Percentiles rank a stretch among this genome's conserved stretches.
Conservation (phyloP, 2,888 invertebrate genomes). For the Conops quadrifasciatus region DNA sequence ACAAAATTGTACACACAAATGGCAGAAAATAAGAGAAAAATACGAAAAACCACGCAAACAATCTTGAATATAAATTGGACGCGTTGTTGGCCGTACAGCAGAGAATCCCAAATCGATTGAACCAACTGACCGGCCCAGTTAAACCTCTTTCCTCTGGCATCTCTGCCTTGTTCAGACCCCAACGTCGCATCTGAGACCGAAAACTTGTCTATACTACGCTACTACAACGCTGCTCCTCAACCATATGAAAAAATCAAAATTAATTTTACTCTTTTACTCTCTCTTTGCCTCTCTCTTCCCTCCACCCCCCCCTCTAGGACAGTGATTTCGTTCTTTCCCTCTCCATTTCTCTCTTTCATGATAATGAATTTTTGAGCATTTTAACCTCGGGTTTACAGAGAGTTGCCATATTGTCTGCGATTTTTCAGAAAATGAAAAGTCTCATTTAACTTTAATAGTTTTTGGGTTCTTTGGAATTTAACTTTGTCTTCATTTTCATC, state of each 20-base stretch:
- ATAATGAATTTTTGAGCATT: too few relatives aligned
- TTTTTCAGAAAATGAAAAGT: too few relatives aligned
- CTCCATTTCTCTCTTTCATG: not conserved
- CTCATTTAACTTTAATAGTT: too few relatives aligned
- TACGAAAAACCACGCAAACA: not conserved
- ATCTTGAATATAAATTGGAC: not conserved
- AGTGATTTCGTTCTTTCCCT: not conserved
- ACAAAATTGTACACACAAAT: slow-evolving; percentile 4
- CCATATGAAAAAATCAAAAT: slow-evolving; percentile 23
- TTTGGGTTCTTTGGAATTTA: too few relatives aligned
- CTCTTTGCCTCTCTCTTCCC: not conserved
- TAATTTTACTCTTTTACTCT: slow-evolving; percentile 1
- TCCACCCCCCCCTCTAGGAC: too few relatives aligned
- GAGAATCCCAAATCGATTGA: not conserved
- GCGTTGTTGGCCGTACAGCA: not conserved
- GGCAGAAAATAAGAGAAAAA: not conserved
- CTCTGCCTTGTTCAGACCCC: not conserved
- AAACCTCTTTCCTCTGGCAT: not conserved
- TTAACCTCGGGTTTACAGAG: too few relatives aligned
- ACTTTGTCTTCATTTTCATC: not conserved
- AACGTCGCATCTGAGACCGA: slow-evolving; percentile 11
- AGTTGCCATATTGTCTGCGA: too few relatives aligned
- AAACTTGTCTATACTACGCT: too few relatives aligned
- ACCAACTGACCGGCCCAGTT: not conserved
- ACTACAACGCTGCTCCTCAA: slow-evolving; percentile 25